Evolutionary conservation across 2,888 invertebrate genomes (phyloP).

Genomic region (Timema podura): DNA sequence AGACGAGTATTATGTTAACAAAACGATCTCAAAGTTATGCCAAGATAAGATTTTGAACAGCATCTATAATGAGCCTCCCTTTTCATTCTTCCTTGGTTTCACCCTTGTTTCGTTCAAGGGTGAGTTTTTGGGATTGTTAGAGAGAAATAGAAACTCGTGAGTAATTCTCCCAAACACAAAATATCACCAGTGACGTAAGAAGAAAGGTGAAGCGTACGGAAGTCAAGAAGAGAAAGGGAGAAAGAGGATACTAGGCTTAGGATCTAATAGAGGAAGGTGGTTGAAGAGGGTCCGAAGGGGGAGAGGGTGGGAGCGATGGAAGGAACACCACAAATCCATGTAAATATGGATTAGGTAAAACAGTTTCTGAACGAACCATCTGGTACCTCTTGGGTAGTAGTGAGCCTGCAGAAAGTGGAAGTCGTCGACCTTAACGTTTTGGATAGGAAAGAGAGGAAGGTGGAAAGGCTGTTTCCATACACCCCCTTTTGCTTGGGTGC

Average conservation of each 20-base stretch:
- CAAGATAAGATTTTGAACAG: no score
- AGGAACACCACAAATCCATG: constrained; percentile 20
- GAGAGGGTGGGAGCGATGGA: neutral
- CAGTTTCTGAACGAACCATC: constrained; percentile 29
- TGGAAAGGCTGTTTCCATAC: no score
- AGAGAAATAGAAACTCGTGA: no score
- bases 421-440: constrained; percentile 5
- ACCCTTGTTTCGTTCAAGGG: no score
- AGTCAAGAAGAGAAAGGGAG: neutral
- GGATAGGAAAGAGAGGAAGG: constrained; percentile 15
- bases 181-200: neutral
- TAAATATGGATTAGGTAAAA: constrained; percentile 32
- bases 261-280: no score
- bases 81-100: no score
- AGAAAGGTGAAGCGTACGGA: neutral
- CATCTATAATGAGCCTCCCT: no score
- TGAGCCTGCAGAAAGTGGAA: neutral
- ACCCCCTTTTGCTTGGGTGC: neutral
- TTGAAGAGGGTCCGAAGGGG: neutral
- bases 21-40: no score
- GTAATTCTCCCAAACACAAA: neutral
- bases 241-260: no score
- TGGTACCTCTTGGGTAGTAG: constrained; percentile 21
- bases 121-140: no score
- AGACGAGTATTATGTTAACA: no score